Evolutionary conservation across 23 tunicate genomes (phyloP).

Genomic region (Pegea sp.): DNA sequence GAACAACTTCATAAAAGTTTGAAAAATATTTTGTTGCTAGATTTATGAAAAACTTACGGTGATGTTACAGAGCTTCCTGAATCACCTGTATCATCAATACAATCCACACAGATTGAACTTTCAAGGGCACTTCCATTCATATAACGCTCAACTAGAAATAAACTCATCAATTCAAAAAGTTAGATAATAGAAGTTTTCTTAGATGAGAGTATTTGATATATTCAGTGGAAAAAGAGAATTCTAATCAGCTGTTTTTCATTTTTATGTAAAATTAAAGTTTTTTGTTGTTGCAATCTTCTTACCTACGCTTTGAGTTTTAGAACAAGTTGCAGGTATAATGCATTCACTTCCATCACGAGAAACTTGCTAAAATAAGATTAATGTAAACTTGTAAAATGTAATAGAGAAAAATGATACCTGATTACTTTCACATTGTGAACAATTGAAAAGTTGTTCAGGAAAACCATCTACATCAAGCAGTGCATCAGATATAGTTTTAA

Average conservation of each 20-base stretch:
- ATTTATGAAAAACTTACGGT: not conserved
- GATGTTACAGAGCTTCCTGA: not conserved
- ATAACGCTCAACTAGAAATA: not conserved
- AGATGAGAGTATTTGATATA: too few species aligned
- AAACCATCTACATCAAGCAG: too few species aligned
- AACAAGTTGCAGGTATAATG: not conserved
- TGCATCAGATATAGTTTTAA: too few species aligned
- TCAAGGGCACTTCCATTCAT: not conserved
- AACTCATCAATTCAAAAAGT: not conserved
- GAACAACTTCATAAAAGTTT: not conserved
- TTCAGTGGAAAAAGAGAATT: too few species aligned
- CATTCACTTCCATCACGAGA: not conserved
- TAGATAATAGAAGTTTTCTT: too few species aligned
- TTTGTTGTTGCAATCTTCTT: too few species aligned
- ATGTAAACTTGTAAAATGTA: too few species aligned
- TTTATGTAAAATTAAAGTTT: not conserved
- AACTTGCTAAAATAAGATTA: not conserved
- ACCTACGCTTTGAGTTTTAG: not conserved
- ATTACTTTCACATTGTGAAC: too few species aligned
- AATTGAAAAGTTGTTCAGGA: too few species aligned
- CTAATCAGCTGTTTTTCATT: too few species aligned
- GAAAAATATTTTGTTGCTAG: not conserved
- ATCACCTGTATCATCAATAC: not conserved
- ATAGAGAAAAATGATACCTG: too few species aligned
- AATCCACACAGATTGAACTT: not conserved